phyloP scores from a whole-genome alignment of 2,888 invertebrate species.

The Limnephilus marmoratus region DNA sequence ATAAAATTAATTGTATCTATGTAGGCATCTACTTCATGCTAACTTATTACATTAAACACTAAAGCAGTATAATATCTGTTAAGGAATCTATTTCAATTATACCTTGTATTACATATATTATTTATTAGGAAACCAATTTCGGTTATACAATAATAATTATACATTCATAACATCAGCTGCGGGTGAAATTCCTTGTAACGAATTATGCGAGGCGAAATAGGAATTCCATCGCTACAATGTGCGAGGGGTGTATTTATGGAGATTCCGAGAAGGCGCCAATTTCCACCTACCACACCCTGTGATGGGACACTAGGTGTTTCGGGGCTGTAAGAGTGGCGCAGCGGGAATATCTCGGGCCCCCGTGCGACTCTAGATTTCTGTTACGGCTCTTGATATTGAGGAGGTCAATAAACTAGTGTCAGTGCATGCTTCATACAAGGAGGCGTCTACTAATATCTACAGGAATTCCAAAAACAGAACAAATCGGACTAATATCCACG shows the following conservation, averaged over 20 bases:
- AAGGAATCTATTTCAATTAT: not conserved
- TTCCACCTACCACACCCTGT: conserved; percentile 16
- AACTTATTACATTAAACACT: not conserved
- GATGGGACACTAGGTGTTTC: conserved; percentile 14
- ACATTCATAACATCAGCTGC: conserved; percentile 7
- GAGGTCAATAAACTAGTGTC: too few relatives aligned
- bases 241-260: conserved; percentile 42
- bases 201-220: conserved; percentile 16
- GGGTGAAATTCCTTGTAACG: conserved; percentile 21
- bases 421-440: too few relatives aligned
- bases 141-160: not conserved
- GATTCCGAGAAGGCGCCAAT: conserved; percentile 42
- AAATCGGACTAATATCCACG: too few relatives aligned
- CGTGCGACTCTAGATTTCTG: not conserved
- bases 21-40: not conserved
- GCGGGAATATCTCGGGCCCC: not conserved
- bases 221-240: conserved; percentile 27
- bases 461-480: too few relatives aligned
- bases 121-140: not conserved
- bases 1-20: too few relatives aligned
- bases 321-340: not conserved
- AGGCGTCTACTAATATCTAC: too few relatives aligned
- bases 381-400: too few relatives aligned
- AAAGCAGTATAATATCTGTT: not conserved
- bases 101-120: not conserved